phyloP scores from a whole-genome alignment of 2,888 invertebrate species.

The Leptinotarsa tumamoca region DNA sequence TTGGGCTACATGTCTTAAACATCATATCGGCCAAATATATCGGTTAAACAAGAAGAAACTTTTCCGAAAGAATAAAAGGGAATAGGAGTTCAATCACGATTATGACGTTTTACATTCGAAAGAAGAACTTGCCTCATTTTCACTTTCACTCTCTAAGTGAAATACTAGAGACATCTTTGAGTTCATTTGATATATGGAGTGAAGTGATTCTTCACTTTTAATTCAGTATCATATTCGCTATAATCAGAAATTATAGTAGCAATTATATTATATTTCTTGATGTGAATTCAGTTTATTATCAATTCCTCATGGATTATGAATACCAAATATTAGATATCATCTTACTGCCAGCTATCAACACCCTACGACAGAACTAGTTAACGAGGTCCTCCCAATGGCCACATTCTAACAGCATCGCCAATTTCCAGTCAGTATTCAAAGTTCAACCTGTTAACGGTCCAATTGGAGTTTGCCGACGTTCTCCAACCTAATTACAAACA shows the following conservation, averaged over 20 bases:
- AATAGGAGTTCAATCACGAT: too few species aligned
- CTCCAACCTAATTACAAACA: slow-evolving; percentile 44
- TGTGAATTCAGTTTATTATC: background rate
- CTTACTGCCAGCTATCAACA: slow-evolving; percentile 8
- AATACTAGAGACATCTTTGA: too few species aligned
- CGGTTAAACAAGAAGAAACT: too few species aligned
- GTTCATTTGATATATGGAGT: too few species aligned
- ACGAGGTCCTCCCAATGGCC: slow-evolving; percentile 27
- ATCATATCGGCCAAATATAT: too few species aligned
- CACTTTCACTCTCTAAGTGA: too few species aligned
- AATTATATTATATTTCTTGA: background rate
- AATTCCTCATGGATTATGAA: background rate
- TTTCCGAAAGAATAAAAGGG: too few species aligned
- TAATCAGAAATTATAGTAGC: background rate
- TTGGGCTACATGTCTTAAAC: too few species aligned
- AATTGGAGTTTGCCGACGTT: slow-evolving; percentile 41
- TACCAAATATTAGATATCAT: background rate
- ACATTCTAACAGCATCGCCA: slow-evolving; percentile 39
- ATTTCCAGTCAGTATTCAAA: slow-evolving; percentile 46
- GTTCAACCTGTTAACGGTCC: slow-evolving; percentile 46
- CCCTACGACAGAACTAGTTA: slow-evolving; percentile 21
- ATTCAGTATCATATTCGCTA: too few species aligned
- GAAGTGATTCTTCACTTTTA: too few species aligned
- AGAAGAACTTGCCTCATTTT: too few species aligned
- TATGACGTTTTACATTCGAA: too few species aligned